These are phyloP conservation scores for Lutjanus argentimaculatus DNA, from an alignment of 2,797 vertebrate genomes.

Conservation along the genomic window DNA sequence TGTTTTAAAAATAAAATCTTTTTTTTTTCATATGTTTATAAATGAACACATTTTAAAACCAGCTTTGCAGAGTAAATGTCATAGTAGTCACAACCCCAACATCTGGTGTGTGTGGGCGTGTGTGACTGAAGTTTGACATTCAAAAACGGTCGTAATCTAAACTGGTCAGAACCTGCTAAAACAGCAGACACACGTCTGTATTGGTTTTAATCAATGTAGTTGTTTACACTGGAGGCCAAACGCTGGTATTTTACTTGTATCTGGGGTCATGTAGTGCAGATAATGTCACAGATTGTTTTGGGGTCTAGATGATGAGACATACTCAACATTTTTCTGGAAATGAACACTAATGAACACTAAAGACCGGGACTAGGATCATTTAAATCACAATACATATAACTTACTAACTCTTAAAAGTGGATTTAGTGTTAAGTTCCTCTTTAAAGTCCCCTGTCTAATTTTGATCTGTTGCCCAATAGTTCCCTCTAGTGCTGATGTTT, in stretches of 20 bases:
- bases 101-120: neutral
- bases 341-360: neutral
- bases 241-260: neutral
- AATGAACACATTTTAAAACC: too few relatives aligned
- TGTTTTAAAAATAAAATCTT: too few relatives aligned
- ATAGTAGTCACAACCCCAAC: neutral
- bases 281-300: neutral
- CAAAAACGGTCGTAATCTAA: neutral
- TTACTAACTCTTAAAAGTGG: neutral
- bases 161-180: neutral
- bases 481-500: neutral
- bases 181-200: neutral
- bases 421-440: constrained; percentile 35
- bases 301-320: neutral
- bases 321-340: neutral
- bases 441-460: constrained; percentile 6
- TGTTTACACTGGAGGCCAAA: neutral
- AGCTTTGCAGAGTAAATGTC: too few relatives aligned
- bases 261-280: neutral
- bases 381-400: neutral
- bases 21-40: too few relatives aligned
- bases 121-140: neutral
- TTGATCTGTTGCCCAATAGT: neutral
- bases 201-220: neutral
- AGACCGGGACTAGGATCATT: neutral